Conservation (phyloP, 1,140 invertebrate genomes). For the Brachionus sp. region DNA sequence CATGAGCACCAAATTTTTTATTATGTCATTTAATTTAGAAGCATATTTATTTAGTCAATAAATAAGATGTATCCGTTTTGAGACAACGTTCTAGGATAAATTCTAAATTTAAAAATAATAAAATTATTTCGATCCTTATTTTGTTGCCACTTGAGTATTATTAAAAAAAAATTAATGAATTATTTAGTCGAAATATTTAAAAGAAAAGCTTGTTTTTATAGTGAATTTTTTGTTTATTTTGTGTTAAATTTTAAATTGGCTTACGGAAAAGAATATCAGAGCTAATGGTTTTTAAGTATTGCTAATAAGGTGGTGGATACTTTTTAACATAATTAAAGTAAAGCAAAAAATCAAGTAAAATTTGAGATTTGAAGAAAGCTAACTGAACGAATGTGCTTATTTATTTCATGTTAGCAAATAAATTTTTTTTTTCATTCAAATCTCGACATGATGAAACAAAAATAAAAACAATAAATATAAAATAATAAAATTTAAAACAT, state of each 20-base stretch:
- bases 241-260: background rate
- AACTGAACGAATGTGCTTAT: background rate
- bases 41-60: too few relatives aligned
- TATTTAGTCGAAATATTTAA: background rate
- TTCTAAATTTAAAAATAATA: too few relatives aligned
- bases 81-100: background rate
- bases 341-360: constrained; percentile 2
- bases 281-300: background rate
- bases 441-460: background rate
- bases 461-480: background rate
- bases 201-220: background rate
- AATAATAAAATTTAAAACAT: constrained; percentile 15
- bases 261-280: background rate
- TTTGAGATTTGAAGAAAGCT: background rate
- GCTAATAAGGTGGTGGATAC: background rate
- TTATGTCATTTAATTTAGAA: background rate
- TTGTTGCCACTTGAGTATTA: background rate
- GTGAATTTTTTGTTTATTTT: background rate
- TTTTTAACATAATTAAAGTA: background rate
- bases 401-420: background rate
- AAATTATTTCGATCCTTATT: background rate
- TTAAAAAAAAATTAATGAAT: background rate
- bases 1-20: background rate
- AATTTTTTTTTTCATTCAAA: background rate
- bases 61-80: too few relatives aligned